Percentiles rank a stretch among this genome's conserved stretches.
Evolutionary conservation across 2,797 vertebrate genomes (phyloP).

Genomic region (Psittacula echo): DNA sequence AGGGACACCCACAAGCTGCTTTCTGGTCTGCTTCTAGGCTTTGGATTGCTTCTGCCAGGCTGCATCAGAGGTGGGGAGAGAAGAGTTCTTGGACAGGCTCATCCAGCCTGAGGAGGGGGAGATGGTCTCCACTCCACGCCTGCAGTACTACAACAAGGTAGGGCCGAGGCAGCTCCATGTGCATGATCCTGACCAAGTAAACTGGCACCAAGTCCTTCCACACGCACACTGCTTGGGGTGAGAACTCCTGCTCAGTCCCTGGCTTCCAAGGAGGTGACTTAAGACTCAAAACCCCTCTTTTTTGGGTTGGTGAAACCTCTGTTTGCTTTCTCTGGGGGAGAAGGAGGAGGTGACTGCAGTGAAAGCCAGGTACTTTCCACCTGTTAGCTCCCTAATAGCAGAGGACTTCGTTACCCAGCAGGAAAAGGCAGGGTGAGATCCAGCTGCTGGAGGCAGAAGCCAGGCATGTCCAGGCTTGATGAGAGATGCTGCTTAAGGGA

Average conservation of each 20-base stretch:
- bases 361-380: conserved; percentile 25
- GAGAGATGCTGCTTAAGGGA: background rate
- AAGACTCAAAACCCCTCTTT: background rate
- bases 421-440: background rate
- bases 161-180: accelerated
- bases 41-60: conserved; percentile 92
- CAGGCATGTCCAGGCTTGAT: background rate
- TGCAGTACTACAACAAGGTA: conserved; percentile 95
- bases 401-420: background rate
- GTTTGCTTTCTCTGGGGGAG: background rate
- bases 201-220: background rate
- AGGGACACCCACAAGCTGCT: background rate
- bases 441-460: background rate
- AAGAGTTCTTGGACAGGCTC: conserved; percentile 91
- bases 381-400: background rate
- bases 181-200: accelerated
- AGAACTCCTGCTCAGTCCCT: background rate
- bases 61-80: conserved; percentile 89
- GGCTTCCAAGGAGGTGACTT: background rate
- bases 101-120: conserved; percentile 85
- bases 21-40: conserved; percentile 79
- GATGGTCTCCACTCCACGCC: conserved; percentile 72
- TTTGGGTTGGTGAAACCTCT: background rate
- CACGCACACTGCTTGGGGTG: accelerated
- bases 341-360: background rate